These are phyloP conservation scores for Enteromius argenteus DNA, from an alignment of 2,797 vertebrate genomes.

Conservation along the genomic window DNA sequence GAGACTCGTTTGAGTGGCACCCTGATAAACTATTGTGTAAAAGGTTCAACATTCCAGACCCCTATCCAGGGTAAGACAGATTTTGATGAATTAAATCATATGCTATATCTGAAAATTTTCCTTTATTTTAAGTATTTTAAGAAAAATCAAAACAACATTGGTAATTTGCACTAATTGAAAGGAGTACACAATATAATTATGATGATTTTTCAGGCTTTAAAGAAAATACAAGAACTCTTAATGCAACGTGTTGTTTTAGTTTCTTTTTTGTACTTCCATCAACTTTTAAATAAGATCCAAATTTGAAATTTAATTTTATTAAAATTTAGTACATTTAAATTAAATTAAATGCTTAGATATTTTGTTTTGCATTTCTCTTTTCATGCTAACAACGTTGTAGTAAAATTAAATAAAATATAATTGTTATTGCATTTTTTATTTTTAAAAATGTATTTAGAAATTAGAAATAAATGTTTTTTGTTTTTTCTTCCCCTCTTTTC, in stretches of 20 bases:
- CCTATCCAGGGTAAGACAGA: conserved; percentile 85
- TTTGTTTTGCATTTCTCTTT: background rate
- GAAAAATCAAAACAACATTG: background rate
- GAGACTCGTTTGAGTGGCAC: conserved; percentile 92
- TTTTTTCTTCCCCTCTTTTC: background rate
- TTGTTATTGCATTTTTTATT: background rate
- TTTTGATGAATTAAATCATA: background rate
- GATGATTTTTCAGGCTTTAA: background rate
- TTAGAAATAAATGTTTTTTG: background rate
- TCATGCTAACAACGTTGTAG: background rate
- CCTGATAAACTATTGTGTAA: conserved; percentile 93
- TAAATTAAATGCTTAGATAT: background rate
- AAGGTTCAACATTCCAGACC: conserved; percentile 93
- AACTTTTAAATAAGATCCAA: background rate
- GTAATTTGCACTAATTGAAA: background rate
- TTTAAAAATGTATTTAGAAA: background rate
- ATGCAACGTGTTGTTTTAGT: background rate
- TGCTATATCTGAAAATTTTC: background rate
- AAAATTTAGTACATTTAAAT: background rate
- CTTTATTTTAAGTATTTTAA: background rate
- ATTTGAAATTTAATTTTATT: background rate
- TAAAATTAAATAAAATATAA: background rate
- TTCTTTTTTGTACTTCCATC: background rate
- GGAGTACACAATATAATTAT: background rate
- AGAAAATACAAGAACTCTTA: background rate